phyloP scores from a whole-genome alignment of 2,113 vertebrate species.

The Crotalus viridis region DNA sequence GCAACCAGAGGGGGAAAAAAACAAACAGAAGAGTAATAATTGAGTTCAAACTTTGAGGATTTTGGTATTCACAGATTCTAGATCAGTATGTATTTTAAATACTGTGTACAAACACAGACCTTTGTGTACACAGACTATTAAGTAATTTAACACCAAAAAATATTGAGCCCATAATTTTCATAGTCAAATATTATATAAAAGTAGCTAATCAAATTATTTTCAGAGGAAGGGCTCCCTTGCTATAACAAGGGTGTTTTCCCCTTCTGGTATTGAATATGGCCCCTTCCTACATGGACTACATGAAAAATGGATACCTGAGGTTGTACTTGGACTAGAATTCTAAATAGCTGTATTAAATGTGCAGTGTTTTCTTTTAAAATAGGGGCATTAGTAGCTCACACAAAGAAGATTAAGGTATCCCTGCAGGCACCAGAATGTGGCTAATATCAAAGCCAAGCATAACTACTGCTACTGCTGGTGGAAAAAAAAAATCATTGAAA shows the following conservation, averaged over 20 bases:
- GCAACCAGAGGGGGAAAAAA: background rate
- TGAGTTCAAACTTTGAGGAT: background rate
- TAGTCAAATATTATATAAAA: background rate
- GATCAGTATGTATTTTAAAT: background rate
- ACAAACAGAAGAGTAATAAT: background rate
- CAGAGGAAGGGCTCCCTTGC: background rate
- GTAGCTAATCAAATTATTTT: background rate
- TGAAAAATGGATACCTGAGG: background rate
- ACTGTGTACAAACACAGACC: background rate
- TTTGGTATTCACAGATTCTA: background rate
- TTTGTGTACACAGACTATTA: background rate
- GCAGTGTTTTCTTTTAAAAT: background rate
- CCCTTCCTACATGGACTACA: background rate
- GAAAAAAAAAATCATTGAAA: background rate
- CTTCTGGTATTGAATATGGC: background rate
- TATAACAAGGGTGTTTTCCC: background rate
- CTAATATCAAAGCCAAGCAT: background rate
- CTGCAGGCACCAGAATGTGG: background rate
- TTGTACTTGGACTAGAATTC: background rate
- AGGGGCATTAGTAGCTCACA: background rate
- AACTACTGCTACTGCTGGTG: background rate
- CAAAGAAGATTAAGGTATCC: background rate
- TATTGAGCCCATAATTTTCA: background rate
- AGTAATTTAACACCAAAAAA: background rate
- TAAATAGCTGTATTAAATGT: background rate